Conservation (phyloP, 2,113 vertebrate species). For the Glaucomys volans region DNA sequence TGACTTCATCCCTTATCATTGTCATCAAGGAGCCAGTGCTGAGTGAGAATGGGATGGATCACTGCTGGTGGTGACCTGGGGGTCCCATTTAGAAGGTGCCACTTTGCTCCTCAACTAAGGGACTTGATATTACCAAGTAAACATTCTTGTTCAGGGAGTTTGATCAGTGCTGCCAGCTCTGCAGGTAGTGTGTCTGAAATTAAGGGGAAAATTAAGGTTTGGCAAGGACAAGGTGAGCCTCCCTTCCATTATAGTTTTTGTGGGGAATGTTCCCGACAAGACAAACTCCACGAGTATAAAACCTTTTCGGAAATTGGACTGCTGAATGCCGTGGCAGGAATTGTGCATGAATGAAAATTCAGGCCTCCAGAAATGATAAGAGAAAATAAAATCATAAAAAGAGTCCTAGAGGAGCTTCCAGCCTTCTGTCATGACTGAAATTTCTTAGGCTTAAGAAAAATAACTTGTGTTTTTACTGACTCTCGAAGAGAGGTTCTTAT, state of each 20-base stretch:
- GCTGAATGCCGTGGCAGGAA: neutral
- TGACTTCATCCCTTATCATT: neutral
- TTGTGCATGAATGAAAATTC: neutral
- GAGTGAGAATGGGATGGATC: neutral
- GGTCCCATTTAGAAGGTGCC: neutral
- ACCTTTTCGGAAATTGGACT: neutral
- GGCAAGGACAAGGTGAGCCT: neutral
- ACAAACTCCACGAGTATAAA: neutral
- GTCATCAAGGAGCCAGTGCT: neutral
- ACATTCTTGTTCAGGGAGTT: neutral
- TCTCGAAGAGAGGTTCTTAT: neutral
- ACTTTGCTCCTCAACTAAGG: neutral
- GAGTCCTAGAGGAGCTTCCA: neutral
- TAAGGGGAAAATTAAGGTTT: neutral
- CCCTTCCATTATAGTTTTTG: neutral
- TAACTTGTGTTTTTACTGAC: neutral
- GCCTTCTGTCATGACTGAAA: neutral
- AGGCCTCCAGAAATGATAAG: neutral
- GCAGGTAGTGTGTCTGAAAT: neutral
- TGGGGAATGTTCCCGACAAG: neutral
- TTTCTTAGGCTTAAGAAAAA: neutral
- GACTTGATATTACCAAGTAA: neutral
- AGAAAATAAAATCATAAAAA: neutral
- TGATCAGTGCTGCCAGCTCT: neutral
- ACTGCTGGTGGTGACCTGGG: neutral